Conservation (phyloP, 2,888 invertebrate genomes). For the Synergus laeviventris region DNA sequence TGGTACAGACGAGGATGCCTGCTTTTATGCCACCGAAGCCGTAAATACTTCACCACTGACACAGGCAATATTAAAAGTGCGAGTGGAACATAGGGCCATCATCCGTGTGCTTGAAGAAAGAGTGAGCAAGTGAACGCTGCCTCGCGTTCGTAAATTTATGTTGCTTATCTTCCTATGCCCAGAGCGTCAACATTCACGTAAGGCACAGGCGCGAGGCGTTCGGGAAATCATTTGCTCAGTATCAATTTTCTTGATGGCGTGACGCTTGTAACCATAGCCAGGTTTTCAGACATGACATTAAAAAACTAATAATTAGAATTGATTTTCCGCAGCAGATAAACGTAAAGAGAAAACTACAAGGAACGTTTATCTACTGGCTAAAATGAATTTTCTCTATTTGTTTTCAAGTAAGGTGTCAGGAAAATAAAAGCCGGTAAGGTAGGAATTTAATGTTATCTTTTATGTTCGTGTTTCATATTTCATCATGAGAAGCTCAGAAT, state of each 20-base stretch:
- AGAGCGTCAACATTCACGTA: slow-evolving; percentile 30
- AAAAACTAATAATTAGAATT: no score
- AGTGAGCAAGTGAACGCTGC: slow-evolving; percentile 48
- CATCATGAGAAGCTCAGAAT: no score
- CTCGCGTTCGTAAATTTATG: slow-evolving; percentile 67
- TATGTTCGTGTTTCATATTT: neutral
- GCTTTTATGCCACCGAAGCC: slow-evolving; percentile 61
- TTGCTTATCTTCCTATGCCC: slow-evolving; percentile 61
- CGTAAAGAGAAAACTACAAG: no score
- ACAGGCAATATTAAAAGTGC: slow-evolving; percentile 72
- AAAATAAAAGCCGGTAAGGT: no score
- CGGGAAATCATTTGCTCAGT: slow-evolving; percentile 24
- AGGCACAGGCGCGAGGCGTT: neutral
- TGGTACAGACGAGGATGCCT: slow-evolving; percentile 53
- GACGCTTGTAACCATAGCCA: no score
- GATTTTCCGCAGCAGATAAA: no score
- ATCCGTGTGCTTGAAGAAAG: slow-evolving; percentile 61
- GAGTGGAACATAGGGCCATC: slow-evolving; percentile 65
- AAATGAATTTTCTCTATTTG: no score
- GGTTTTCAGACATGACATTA: no score
- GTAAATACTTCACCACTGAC: slow-evolving; percentile 72
- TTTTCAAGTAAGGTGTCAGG: no score
- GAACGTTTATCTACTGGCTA: no score
- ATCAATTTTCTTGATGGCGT: slow-evolving; percentile 28
- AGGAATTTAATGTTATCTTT: no score